Conservation (phyloP, 2,888 invertebrate genomes). For the Pherbina coryleti region DNA sequence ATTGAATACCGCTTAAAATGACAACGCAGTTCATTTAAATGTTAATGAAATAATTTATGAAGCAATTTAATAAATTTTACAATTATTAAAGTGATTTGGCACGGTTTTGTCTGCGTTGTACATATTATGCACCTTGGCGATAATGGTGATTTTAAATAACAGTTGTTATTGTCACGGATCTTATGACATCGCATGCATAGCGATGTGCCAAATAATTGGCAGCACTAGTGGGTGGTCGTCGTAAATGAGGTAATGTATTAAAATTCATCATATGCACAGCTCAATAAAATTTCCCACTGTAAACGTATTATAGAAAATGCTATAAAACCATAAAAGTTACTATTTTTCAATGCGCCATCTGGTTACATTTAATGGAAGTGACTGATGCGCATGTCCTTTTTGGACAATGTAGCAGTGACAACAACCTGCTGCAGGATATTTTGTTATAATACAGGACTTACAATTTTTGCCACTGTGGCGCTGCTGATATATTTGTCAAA, state of each 20-base stretch:
- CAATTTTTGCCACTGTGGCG: not conserved
- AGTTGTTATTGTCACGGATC: not conserved
- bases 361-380: no score
- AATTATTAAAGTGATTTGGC: not conserved
- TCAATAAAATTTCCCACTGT: no score
- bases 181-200: not conserved
- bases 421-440: not conserved
- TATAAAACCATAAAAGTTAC: not conserved
- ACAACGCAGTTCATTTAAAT: constrained; percentile 7
- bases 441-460: not conserved
- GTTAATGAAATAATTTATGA: constrained; percentile 20
- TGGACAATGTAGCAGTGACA: constrained; percentile 1
- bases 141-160: not conserved
- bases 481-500: not conserved
- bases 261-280: not conserved
- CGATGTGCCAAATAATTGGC: constrained; percentile 45
- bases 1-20: constrained; percentile 6
- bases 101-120: not conserved
- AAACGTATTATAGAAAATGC: not conserved
- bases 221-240: constrained; percentile 47
- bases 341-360: not conserved
- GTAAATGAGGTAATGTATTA: not conserved
- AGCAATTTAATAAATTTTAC: not conserved
- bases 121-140: not conserved
- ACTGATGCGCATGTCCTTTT: not conserved